Conservation (phyloP, 1,140 invertebrate genomes). For the Magallana ariakensis region DNA sequence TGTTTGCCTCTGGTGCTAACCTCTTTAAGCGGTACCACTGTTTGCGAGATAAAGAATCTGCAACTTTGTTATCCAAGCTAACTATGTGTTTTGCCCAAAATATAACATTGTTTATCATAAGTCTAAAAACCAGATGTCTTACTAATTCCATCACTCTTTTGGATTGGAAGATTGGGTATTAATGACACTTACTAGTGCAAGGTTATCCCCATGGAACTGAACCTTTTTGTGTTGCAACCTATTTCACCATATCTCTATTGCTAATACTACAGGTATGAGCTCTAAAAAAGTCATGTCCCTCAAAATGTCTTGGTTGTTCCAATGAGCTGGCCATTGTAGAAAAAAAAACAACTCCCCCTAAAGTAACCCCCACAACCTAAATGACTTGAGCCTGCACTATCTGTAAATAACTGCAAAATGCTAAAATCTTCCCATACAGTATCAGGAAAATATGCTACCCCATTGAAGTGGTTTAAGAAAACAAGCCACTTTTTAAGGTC, state of each 20-base stretch:
- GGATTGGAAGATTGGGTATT: constrained; percentile 44
- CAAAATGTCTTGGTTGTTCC: background rate
- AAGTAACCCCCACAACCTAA: background rate
- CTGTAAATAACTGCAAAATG: constrained; percentile 31
- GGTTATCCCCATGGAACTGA: constrained; percentile 39
- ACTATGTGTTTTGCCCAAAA: constrained; percentile 37
- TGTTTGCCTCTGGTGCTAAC: constrained; percentile 32
- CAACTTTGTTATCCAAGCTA: constrained; percentile 19
- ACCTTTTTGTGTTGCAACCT: constrained; percentile 39
- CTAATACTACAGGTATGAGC: constrained; percentile 24
- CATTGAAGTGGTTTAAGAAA: constrained; percentile 22
- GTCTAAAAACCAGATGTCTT: constrained; percentile 16
- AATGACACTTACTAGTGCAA: constrained; percentile 29
- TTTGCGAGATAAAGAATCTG: constrained; percentile 38
- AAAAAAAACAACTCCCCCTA: background rate
- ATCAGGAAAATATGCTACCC: constrained; percentile 5
- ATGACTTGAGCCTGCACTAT: background rate
- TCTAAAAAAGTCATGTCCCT: constrained; percentile 39
- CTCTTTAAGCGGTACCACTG: constrained; percentile 37
- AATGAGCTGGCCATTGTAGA: background rate
- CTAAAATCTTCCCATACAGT: background rate
- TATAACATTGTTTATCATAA: constrained; percentile 2
- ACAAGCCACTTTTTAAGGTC: constrained; percentile 45
- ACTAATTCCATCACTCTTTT: constrained; percentile 44
- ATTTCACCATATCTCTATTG: constrained; percentile 31